A percentile compares a stretch with the other conserved stretches of the same genome.
Evolutionary conservation across 2,888 invertebrate genomes (phyloP).

Genomic region (Hermaeophaga mercurialis): DNA sequence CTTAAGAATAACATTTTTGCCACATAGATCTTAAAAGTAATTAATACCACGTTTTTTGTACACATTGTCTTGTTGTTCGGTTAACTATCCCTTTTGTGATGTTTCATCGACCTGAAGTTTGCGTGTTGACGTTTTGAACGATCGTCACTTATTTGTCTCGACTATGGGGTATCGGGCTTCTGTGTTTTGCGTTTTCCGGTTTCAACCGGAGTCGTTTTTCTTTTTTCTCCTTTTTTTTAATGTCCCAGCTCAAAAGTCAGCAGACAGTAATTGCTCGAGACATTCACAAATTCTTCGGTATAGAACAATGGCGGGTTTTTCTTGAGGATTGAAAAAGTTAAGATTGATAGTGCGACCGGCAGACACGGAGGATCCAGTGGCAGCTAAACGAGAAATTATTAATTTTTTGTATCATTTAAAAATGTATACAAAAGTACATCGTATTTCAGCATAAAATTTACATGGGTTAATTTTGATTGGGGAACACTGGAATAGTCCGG

Average conservation of each 20-base stretch:
- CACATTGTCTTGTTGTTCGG: too few relatives aligned
- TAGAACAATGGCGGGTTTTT: constrained; percentile 33
- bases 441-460: too few relatives aligned
- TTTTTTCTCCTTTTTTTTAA: constrained; percentile 34
- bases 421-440: too few relatives aligned
- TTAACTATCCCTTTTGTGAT: neutral
- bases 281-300: constrained; percentile 41
- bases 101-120: constrained; percentile 25
- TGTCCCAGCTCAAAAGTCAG: constrained; percentile 39
- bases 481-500: too few relatives aligned
- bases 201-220: constrained; percentile 19
- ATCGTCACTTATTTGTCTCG: constrained; percentile 45
- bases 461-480: too few relatives aligned
- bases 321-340: constrained; percentile 25
- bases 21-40: too few relatives aligned
- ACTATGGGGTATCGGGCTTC: constrained; percentile 43
- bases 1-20: too few relatives aligned
- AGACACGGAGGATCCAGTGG: neutral
- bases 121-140: constrained; percentile 46
- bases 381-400: too few relatives aligned
- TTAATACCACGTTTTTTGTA: too few relatives aligned
- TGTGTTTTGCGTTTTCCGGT: constrained; percentile 28
- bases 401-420: too few relatives aligned
- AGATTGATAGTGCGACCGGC: constrained; percentile 31
- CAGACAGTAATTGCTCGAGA: constrained; percentile 44